Percentiles rank a stretch among this genome's conserved stretches.
Evolutionary conservation across 2,113 vertebrate species (phyloP).

Genomic region (Cinclus mexicanus): DNA sequence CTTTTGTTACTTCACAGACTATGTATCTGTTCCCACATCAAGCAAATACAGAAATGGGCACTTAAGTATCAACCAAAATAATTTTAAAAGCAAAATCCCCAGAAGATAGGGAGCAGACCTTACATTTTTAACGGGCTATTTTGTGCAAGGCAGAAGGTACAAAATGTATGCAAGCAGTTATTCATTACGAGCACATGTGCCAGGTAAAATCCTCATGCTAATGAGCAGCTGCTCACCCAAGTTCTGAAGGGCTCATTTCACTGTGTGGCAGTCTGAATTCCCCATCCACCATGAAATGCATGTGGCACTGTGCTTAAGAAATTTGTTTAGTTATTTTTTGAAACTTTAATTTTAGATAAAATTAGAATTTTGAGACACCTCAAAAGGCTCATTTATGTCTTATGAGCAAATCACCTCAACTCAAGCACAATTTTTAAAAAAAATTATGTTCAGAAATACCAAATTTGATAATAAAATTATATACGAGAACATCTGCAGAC

Average conservation of each 20-base stretch:
- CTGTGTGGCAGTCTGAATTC: not conserved
- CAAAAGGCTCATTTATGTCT: not conserved
- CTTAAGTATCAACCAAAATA: not conserved
- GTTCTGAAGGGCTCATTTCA: not conserved
- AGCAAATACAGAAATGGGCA: not conserved
- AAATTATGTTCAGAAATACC: not conserved
- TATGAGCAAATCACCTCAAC: not conserved
- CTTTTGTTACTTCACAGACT: not conserved
- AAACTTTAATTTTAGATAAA: not conserved
- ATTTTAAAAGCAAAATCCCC: conserved; percentile 39
- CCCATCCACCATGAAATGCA: not conserved
- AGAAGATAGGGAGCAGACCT: not conserved
- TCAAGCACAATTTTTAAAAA: not conserved
- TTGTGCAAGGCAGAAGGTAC: conserved; percentile 32
- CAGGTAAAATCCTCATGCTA: conserved; percentile 36
- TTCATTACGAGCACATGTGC: not conserved
- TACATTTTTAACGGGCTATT: not conserved
- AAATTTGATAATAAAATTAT: not conserved
- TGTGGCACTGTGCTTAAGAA: not conserved
- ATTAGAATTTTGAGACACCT: not conserved
- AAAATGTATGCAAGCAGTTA: not conserved
- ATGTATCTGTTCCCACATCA: fast-evolving
- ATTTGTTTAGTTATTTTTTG: not conserved
- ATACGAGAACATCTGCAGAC: not conserved
- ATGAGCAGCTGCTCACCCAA: conserved; percentile 34